Percentiles rank a stretch among this genome's conserved stretches.
These are phyloP conservation scores for Tiphia femorata DNA, from an alignment of 2,888 invertebrate genomes.

Conservation along the genomic window DNA sequence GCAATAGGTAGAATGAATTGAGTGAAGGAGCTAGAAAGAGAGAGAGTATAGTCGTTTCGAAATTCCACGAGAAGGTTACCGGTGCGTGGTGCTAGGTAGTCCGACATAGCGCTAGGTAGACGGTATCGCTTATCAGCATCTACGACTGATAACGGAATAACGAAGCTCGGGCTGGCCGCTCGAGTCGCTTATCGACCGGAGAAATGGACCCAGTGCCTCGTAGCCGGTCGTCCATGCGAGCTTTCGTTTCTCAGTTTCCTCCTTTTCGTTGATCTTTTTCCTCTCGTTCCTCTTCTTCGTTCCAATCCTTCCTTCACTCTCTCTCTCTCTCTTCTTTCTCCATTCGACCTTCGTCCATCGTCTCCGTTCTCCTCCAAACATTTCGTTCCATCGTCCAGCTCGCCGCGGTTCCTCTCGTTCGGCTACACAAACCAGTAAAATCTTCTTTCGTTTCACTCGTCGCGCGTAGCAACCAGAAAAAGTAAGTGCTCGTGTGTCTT, in stretches of 20 bases:
- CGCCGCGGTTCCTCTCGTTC: too few species aligned
- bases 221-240: slow-evolving; percentile 23
- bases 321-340: background rate
- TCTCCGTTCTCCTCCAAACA: too few species aligned
- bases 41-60: background rate
- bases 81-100: too few species aligned
- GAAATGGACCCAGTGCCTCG: slow-evolving; percentile 45
- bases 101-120: slow-evolving; percentile 37
- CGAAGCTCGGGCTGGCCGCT: slow-evolving; percentile 41
- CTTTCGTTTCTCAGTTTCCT: slow-evolving; percentile 2
- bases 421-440: too few species aligned
- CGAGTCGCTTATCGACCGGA: slow-evolving; percentile 39
- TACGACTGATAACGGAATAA: slow-evolving; percentile 51
- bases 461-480: too few species aligned
- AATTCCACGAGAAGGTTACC: too few species aligned
- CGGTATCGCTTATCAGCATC: slow-evolving; percentile 60
- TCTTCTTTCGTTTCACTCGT: too few species aligned
- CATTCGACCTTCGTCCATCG: too few species aligned
- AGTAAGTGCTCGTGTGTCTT: too few species aligned
- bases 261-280: too few species aligned
- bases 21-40: background rate
- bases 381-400: too few species aligned
- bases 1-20: background rate
- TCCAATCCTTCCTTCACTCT: background rate
- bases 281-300: background rate